A percentile compares a stretch with the other conserved stretches of the same genome.
Evolutionary conservation across 2,797 vertebrate genomes (phyloP).

Genomic region (Bovichtus diacanthus): DNA sequence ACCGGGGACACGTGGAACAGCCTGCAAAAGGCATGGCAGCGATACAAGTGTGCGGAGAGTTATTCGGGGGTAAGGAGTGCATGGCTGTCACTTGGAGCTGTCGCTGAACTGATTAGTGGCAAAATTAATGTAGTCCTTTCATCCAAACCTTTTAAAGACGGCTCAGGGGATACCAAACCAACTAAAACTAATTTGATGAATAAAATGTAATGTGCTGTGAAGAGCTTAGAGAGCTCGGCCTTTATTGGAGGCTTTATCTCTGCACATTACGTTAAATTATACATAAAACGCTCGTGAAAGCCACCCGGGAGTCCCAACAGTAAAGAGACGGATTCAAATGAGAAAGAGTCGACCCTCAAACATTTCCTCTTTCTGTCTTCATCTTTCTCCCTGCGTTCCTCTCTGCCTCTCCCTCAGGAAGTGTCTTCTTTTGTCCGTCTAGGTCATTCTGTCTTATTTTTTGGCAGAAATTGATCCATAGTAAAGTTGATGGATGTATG

Average conservation of each 20-base stretch:
- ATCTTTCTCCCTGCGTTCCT: constrained; percentile 46
- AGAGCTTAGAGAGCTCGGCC: constrained; percentile 78
- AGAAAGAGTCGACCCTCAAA: constrained; percentile 65
- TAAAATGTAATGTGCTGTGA: constrained; percentile 84
- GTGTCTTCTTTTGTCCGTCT: constrained; percentile 58
- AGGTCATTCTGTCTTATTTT: constrained; percentile 62
- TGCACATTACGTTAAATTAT: constrained; percentile 84
- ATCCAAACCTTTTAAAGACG: constrained; percentile 85
- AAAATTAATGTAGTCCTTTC: constrained; percentile 84
- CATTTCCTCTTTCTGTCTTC: constrained; percentile 56
- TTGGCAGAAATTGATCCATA: constrained; percentile 47
- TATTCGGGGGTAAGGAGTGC: constrained; percentile 63
- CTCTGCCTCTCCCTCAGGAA: constrained; percentile 60
- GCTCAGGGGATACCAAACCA: constrained; percentile 82
- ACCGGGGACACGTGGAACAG: constrained; percentile 32
- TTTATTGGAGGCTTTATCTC: constrained; percentile 82
- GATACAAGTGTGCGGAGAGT: constrained; percentile 38
- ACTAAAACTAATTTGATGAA: constrained; percentile 87
- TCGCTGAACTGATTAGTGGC: constrained; percentile 84
- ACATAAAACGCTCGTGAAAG: constrained; percentile 81
- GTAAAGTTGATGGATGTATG: constrained; percentile 33
- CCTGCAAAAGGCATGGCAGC: constrained; percentile 23
- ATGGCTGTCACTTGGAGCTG: constrained; percentile 77
- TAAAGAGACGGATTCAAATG: constrained; percentile 70
- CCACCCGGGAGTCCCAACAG: constrained; percentile 75